A percentile compares a stretch with the other conserved stretches of the same genome.
phyloP scores from a whole-genome alignment of 2,113 vertebrate genomes.

The Acrocephalus kingi region DNA sequence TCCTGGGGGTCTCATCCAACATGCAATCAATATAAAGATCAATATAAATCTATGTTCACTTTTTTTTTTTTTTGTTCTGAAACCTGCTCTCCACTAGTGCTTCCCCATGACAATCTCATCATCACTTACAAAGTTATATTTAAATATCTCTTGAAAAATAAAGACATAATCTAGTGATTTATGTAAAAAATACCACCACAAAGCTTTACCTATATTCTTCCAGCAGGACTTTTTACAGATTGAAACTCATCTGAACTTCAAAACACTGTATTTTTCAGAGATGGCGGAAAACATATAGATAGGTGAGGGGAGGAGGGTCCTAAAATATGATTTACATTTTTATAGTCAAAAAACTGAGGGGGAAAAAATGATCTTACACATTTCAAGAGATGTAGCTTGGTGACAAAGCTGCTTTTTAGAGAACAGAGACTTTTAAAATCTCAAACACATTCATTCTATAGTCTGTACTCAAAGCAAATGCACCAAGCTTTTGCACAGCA shows the following conservation, averaged over 20 bases:
- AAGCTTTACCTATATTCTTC: neutral
- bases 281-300: neutral
- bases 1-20: neutral
- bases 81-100: neutral
- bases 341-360: neutral
- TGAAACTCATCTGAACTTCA: neutral
- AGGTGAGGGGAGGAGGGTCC: neutral
- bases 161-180: neutral
- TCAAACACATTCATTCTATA: neutral
- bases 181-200: neutral
- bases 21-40: neutral
- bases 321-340: neutral
- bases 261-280: neutral
- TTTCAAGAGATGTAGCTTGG: neutral
- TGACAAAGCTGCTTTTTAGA: neutral
- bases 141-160: neutral
- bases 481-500: neutral
- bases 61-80: neutral
- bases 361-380: neutral
- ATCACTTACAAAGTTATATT: neutral
- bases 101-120: neutral
- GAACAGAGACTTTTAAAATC: neutral
- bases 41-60: neutral
- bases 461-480: neutral
- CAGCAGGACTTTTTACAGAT: neutral